Conservation (phyloP, 2,888 invertebrate genomes). For the Callimorpha dominula region DNA sequence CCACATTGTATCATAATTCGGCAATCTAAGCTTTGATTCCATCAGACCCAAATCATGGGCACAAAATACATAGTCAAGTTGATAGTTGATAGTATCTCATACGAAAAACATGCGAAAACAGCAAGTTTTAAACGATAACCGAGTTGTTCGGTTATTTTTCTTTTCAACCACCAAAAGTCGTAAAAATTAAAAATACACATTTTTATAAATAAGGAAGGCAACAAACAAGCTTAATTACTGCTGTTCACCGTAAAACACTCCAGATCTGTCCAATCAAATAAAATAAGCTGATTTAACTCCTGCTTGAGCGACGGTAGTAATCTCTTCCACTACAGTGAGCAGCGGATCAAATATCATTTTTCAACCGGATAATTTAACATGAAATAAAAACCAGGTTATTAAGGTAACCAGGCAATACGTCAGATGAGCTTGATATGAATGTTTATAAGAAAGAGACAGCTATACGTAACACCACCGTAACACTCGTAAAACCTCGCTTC, state of each 20-base stretch:
- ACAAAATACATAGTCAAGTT: too few relatives aligned
- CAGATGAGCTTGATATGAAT: slow-evolving; percentile 51
- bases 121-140: too few relatives aligned
- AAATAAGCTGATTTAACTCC: slow-evolving; percentile 18
- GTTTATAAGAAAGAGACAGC: slow-evolving; percentile 36
- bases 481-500: slow-evolving; percentile 56
- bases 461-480: slow-evolving; percentile 48
- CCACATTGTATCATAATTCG: too few relatives aligned
- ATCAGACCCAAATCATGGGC: too few relatives aligned
- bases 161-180: too few relatives aligned
- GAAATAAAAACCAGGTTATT: slow-evolving; percentile 24
- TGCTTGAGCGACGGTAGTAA: slow-evolving; percentile 19
- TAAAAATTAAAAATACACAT: not conserved
- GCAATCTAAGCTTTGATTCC: too few relatives aligned
- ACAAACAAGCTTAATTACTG: slow-evolving; percentile 11
- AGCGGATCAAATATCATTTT: slow-evolving; percentile 20
- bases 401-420: slow-evolving; percentile 34
- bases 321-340: slow-evolving; percentile 11
- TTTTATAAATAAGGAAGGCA: not conserved
- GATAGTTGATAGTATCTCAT: too few relatives aligned
- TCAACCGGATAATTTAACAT: slow-evolving; percentile 17
- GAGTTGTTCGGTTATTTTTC: too few relatives aligned
- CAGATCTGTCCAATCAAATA: slow-evolving; percentile 17
- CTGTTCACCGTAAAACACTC: slow-evolving; percentile 2
- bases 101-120: too few relatives aligned